Base-by-base conservation (phyloP, 2,113 vertebrate species). In the Athene cunicularia region DNA sequence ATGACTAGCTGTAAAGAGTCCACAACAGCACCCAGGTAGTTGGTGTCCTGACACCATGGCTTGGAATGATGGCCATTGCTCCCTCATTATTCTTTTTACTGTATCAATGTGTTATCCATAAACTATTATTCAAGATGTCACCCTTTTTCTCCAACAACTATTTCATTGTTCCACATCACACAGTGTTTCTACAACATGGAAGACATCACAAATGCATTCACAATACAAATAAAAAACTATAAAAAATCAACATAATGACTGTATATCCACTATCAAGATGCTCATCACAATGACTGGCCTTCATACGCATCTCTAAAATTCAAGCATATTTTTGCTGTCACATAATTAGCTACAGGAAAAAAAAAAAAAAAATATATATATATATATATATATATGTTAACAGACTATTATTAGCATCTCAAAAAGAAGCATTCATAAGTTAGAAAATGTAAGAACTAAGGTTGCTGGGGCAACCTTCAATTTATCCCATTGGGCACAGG, bases 381-480 rank as follows among this genome's bases (percentile, higher is more conserved):
- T n/a, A n/a, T n/a, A n/a, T n/a, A n/a, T n/a, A n/a, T 9, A 45
- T 35, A 21, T 22, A 80, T 75, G 24, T 66, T 85, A 94, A 47
- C 62, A 56, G 56, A 60, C 39, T 96, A 80, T 91, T 84, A 95
- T 91, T 83, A 95, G 47, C 63, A 93, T 73, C 72, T 92, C 59
- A 91, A 80, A 91, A 28, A 77, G 50, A 91, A 92, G 62, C 55
- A 83, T 77, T 88, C 53, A 73, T 83, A 95, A 91, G 45, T 68
- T 55, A 74, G 39, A 93, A 95, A 80, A 95, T 37, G 24, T 2
- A 1, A 88, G 88, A 90, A 77, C 41, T 96, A 86, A 91, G 86
- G 95, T 96, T 97, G 93, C 94, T 47, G 1, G 43, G 83, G 95
- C 75, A 94, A 96, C 94, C 58, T 74, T 93, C 26, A 53, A 33